phyloP scores from a whole-genome alignment of 2,797 vertebrate genomes.

The Heterohyrax brucei region DNA sequence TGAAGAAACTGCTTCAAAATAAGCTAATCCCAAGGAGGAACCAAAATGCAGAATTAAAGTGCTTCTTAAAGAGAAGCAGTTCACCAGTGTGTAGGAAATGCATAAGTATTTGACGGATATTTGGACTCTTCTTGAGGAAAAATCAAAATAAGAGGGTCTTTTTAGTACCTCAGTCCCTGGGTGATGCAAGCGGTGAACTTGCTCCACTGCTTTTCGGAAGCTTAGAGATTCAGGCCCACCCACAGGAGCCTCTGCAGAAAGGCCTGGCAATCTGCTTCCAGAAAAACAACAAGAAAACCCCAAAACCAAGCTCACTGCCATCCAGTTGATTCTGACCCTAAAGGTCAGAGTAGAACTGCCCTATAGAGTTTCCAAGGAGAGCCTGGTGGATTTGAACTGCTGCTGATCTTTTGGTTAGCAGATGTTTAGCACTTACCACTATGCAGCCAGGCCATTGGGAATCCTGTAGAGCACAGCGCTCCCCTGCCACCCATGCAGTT shows the following conservation, averaged over 20 bases:
- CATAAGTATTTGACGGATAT: not conserved
- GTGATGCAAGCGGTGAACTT: not conserved
- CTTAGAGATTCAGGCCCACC: not conserved
- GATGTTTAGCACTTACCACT: too few relatives aligned
- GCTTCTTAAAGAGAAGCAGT: not conserved
- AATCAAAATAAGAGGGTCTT: not conserved
- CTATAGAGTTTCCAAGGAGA: too few relatives aligned
- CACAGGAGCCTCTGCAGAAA: not conserved
- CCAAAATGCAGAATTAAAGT: not conserved
- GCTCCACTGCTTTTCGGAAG: not conserved
- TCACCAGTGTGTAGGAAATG: conserved; percentile 45
- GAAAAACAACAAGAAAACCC: not conserved
- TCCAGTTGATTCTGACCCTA: too few relatives aligned
- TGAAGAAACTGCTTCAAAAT: conserved; percentile 61
- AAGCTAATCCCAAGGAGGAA: conserved; percentile 19
- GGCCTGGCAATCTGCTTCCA: not conserved
- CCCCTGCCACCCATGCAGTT: not conserved
- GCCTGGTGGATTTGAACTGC: too few relatives aligned
- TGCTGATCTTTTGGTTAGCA: too few relatives aligned
- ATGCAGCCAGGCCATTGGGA: not conserved
- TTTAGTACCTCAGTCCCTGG: not conserved
- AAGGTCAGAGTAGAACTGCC: too few relatives aligned
- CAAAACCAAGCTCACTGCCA: too few relatives aligned
- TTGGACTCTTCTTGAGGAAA: not conserved
- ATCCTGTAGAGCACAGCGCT: too few relatives aligned